These are phyloP conservation scores for Darevskia mixta DNA, from an alignment of 2,797 vertebrate genomes.

Conservation along the genomic window DNA sequence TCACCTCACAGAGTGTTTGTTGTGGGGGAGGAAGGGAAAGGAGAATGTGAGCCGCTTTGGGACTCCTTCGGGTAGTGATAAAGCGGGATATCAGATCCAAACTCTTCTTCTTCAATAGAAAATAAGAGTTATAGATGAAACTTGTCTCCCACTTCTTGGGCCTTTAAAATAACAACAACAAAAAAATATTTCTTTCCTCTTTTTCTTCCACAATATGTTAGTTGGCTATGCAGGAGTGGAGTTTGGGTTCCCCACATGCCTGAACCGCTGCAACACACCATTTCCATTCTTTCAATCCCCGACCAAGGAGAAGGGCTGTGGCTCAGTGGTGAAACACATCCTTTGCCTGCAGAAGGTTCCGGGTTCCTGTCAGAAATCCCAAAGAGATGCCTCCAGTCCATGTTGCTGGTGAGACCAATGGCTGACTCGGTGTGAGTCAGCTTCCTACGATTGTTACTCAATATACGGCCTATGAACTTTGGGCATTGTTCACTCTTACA, in stretches of 20 bases:
- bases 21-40: no score
- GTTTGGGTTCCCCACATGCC: not conserved
- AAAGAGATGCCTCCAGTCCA: not conserved
- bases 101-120: no score
- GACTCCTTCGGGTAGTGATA: no score
- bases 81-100: no score
- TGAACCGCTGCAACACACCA: not conserved
- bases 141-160: no score
- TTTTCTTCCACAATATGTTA: not conserved
- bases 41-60: no score
- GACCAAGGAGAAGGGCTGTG: not conserved
- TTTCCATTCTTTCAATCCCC: not conserved
- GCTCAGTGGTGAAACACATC: no score
- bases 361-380: not conserved
- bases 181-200: not conserved
- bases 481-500: not conserved
- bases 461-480: not conserved
- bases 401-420: not conserved
- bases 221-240: not conserved
- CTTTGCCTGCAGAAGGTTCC: no score
- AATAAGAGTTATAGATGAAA: not conserved
- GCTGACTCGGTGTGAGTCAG: not conserved
- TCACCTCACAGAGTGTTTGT: no score
- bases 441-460: not conserved
- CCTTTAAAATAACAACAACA: not conserved